Evolutionary conservation across 2,113 vertebrate species (phyloP).

Genomic region (Steatornis caripensis): DNA sequence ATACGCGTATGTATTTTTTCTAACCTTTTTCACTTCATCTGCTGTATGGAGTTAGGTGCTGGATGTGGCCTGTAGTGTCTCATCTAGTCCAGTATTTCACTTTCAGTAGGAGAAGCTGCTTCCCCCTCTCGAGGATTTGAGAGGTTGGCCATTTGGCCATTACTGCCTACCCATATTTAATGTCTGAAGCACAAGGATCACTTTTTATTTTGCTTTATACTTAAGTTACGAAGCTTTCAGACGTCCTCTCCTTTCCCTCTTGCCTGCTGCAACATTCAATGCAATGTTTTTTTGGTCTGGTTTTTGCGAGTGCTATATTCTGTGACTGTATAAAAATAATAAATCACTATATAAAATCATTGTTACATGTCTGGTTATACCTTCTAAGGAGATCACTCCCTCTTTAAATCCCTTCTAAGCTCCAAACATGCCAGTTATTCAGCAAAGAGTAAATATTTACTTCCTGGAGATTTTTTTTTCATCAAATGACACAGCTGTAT

Average conservation of each 20-base stretch:
- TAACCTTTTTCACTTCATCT: background rate
- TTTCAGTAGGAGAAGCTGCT: background rate
- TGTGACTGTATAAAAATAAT: background rate
- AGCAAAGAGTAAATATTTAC: background rate
- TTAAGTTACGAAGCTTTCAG: background rate
- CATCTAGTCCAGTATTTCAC: background rate
- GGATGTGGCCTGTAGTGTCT: background rate
- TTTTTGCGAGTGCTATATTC: background rate
- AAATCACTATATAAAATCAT: background rate
- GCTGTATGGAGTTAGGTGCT: background rate
- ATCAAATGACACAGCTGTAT: background rate
- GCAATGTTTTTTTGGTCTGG: background rate
- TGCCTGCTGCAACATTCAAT: background rate
- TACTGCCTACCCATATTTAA: background rate
- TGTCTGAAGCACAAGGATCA: background rate
- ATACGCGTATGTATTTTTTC: background rate
- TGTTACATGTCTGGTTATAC: background rate
- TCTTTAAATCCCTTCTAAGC: background rate
- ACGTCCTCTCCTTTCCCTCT: background rate
- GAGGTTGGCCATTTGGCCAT: background rate
- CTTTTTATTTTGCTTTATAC: background rate
- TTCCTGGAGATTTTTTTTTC: background rate
- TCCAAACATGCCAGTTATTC: background rate
- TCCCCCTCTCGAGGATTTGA: background rate
- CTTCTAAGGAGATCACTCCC: background rate